Conservation (phyloP, 2,888 invertebrate genomes). For the Eupithecia exiguata region DNA sequence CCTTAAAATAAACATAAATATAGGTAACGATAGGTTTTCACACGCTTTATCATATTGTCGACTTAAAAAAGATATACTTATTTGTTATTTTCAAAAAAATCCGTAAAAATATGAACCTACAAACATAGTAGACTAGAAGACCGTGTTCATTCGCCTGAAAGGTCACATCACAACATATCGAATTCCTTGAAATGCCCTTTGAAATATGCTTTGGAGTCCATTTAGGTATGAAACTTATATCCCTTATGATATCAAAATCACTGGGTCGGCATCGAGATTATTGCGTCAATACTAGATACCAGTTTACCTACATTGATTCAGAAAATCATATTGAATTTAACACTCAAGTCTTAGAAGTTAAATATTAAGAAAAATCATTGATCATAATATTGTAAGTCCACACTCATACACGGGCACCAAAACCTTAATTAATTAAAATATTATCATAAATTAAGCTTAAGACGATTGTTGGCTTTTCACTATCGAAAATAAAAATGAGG, state of each 20-base stretch:
- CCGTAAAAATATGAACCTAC: background rate
- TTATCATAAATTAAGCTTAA: background rate
- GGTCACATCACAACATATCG: background rate
- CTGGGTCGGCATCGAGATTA: background rate
- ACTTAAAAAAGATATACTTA: background rate
- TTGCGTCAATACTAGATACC: background rate
- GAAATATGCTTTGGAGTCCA: background rate
- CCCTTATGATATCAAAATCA: background rate
- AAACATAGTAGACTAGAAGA: background rate
- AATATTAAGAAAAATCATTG: background rate
- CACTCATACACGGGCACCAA: background rate
- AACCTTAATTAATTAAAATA: background rate
- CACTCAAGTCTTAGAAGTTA: background rate
- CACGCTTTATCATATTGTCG: background rate
- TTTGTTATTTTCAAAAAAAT: background rate
- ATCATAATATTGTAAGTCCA: background rate
- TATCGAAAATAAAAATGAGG: conserved; percentile 13
- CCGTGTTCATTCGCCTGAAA: background rate
- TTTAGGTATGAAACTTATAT: background rate
- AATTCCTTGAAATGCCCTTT: background rate
- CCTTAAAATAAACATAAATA: too few species aligned
- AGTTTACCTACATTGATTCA: background rate
- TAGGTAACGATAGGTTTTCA: background rate
- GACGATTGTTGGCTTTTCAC: background rate
- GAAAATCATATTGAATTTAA: background rate